phyloP scores from a whole-genome alignment of 2,888 invertebrate species.

The Drosophila flavopinicola region DNA sequence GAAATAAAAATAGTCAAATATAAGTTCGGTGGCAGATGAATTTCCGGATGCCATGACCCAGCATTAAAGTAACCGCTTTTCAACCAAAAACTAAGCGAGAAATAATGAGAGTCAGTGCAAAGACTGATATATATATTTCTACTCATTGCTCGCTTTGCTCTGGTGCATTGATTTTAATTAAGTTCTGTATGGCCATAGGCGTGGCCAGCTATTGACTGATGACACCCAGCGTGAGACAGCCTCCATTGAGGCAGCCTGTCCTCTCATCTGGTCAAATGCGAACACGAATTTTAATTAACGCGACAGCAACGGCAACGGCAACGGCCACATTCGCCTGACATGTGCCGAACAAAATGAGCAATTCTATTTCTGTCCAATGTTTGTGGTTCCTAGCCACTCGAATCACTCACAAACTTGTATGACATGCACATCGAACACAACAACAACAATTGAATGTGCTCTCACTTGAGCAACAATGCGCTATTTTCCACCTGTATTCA shows the following conservation, averaged over 20 bases:
- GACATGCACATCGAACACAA: constrained; percentile 6
- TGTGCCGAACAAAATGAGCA: background rate
- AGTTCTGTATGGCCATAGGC: constrained; percentile 30
- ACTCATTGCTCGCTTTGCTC: constrained; percentile 3
- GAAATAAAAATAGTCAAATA: constrained; percentile 9
- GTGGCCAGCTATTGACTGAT: constrained; percentile 43
- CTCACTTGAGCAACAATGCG: constrained; percentile 1
- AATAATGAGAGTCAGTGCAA: constrained; percentile 18
- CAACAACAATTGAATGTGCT: constrained; percentile 2
- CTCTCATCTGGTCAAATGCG: background rate
- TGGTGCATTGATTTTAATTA: constrained; percentile 59
- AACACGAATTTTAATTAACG: constrained; percentile 44
- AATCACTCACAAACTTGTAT: constrained; percentile 39
- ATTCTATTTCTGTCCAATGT: background rate
- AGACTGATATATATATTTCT: constrained; percentile 22
- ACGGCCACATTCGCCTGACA: background rate
- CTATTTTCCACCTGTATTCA: constrained; percentile 15
- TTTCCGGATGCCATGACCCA: constrained; percentile 30
- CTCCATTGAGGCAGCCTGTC: background rate
- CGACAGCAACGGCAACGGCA: background rate
- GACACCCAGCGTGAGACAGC: constrained; percentile 1
- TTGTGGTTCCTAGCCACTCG: background rate
- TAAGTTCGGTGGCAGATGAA: constrained; percentile 1
- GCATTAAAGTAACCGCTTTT: constrained; percentile 48
- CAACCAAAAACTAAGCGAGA: constrained; percentile 22